Evolutionary conservation across 2,113 vertebrate species (phyloP), one percentile per base, ranked within the genome.

Genomic region (Cephalopholis sonnerati): DNA sequence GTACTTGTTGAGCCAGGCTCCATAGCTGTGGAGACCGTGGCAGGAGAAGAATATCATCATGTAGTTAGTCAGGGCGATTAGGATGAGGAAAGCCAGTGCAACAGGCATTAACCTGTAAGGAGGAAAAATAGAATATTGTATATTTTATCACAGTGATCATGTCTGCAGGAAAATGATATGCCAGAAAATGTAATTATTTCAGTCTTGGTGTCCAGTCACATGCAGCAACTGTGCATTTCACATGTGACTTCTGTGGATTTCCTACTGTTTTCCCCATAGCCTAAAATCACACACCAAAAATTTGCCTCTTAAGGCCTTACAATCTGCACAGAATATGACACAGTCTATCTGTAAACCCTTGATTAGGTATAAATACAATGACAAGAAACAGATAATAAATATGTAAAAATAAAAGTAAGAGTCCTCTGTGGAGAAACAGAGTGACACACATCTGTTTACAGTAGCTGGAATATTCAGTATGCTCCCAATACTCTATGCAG

Each of bases 31-130:
- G n/a, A 96, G 41, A 0, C 92, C 93, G 65, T 61, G 82, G 80
- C 96, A 96, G 5, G 94, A 96, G 91, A 96, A 82, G 84, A 95
- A 94, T 82, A 97, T 94, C 61, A 88, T 70, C 0, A 66, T 0
- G 22, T 88, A 96, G 0, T 94, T 96, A 5, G 95, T 91, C 17
- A 94, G 53, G 59, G 92, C 88, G 32, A 97, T 93, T 16, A 94
- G 78, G 62, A 90, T 90, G 78, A 97, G 94, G 83, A 97, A 80
- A 55, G 90, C 72, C 83, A 96, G 73, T 0, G 89, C 88, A 58
- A 67, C 64, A 20, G 71, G 8, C 75, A 90, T 89, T 24, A 74
- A 64, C 62, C 93, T 93, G 41, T 36, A 15, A 68, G 7, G 24
- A 57, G 24, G 50, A 66, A 39, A 68, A 32, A 72, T 16, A 29